phyloP scores from a whole-genome alignment of 2,888 invertebrate genomes.

The Psylliodes chrysocephalus region DNA sequence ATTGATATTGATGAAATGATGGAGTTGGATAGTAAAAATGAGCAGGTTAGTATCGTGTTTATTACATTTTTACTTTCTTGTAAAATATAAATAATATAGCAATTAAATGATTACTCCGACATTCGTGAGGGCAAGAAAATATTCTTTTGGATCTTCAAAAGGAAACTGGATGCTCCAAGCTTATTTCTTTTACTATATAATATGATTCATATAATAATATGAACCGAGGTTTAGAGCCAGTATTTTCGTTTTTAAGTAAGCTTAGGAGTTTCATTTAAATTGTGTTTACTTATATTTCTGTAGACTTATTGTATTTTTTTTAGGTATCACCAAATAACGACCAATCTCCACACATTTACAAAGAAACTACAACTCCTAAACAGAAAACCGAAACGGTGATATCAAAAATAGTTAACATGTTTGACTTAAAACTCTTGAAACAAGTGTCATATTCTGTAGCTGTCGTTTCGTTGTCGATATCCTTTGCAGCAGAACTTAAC shows the following conservation, averaged over 20 bases:
- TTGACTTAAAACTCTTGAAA: slow-evolving; percentile 59
- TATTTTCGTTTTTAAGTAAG: no score
- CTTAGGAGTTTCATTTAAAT: no score
- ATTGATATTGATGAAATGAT: slow-evolving; percentile 8
- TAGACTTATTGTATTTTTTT: slow-evolving; percentile 13
- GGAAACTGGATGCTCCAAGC: no score
- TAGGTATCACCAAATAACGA: slow-evolving; percentile 38
- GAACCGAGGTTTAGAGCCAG: no score
- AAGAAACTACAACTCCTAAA: slow-evolving; percentile 53
- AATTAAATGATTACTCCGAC: no score
- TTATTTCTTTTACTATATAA: no score
- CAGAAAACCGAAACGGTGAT: slow-evolving; percentile 38
- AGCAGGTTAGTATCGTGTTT: slow-evolving; percentile 20
- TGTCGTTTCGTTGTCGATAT: slow-evolving; percentile 62
- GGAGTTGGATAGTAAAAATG: neutral
- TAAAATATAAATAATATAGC: no score
- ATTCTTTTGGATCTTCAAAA: no score
- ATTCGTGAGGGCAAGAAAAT: no score
- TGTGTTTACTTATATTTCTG: no score
- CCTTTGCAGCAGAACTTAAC: slow-evolving; percentile 65
- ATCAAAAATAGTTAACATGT: slow-evolving; percentile 51
- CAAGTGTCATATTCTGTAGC: slow-evolving; percentile 56
- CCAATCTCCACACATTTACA: slow-evolving; percentile 46
- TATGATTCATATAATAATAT: no score
- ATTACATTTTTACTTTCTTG: neutral